Evolutionary conservation across 2,888 invertebrate species (phyloP), one percentile per base, ranked within the genome.

Genomic region (Drosophila borborema): DNA sequence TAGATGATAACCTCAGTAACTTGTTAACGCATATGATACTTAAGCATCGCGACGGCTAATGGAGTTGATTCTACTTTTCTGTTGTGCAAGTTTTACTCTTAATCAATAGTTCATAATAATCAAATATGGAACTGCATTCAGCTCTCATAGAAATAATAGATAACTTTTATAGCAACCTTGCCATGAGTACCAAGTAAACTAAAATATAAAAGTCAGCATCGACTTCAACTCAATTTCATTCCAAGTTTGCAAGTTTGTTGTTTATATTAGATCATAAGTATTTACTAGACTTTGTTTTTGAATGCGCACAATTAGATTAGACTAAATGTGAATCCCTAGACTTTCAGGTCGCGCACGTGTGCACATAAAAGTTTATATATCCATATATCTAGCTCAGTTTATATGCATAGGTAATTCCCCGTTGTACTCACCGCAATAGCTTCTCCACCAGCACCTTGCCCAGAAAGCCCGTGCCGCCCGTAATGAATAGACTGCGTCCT

Each of bases 371-470:
- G 18, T 20, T 18, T 14, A 36, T 16, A 16, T 40, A 7, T 7
- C 1, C 38, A 36, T 20, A 18, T 7, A 14, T 16, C 14, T 34
- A 14, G 4, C 14, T 46, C 2, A 4, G 16, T 23, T 34, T 6
- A 16, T 31, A n/a, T 54, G 28, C 28, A 18, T 10, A 16, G 9
- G 6, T 18, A 8, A 10, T 2, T 8, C 56, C 14, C 56, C 18
- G 2, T 49, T 40, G 2, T 64, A 72, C 78, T 74, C 78, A 93
- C 93, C 93, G 91, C 49, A 93, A 77, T 20, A 93, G 82, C 84
- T 93, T 93, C 77, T 93, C 93, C 36, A 93, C 91, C 41, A 93
- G 82, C 67, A 93, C 93, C 82, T 93, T 93, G 72, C 93, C 93
- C 40, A 93, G 82, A 72, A 93, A 93, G n/a, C 93, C 93, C 6